Evolutionary conservation across 23 tunicate genomes (phyloP).

Genomic region (Trididemnum miniatum): DNA sequence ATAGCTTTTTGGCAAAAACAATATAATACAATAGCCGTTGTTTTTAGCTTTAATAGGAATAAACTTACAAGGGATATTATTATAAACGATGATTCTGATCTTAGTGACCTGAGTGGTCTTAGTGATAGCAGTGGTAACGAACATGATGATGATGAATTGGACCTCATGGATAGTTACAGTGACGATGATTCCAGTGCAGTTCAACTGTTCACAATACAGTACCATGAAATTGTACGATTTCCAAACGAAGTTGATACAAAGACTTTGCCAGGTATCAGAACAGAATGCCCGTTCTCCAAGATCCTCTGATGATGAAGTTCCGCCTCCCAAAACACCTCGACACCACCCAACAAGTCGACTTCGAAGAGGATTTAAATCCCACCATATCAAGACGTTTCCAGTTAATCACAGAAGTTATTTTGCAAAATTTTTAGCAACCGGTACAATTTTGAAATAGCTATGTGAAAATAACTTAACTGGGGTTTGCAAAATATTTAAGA

Average conservation of each 20-base stretch:
- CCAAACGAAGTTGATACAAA: neutral
- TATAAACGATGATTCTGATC: neutral
- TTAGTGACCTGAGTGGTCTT: neutral
- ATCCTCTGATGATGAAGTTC: neutral
- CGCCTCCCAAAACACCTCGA: neutral
- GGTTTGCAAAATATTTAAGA: neutral
- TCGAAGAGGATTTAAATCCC: neutral
- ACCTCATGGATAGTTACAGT: neutral
- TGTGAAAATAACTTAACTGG: neutral
- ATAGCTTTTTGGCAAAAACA: neutral
- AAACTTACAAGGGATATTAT: neutral
- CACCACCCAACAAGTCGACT: neutral
- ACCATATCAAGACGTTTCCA: neutral
- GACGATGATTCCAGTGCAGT: neutral
- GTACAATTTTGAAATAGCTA: too few species aligned
- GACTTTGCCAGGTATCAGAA: neutral
- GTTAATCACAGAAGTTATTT: too few species aligned
- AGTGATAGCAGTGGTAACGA: neutral
- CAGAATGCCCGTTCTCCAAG: neutral
- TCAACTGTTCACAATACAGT: neutral
- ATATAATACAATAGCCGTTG: neutral
- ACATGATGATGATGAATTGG: neutral
- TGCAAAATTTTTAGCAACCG: too few species aligned
- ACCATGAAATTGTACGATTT: neutral
- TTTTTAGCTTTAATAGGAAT: neutral